These are phyloP conservation scores for Fissipunctia ypsillon DNA, from an alignment of 2,888 invertebrate species.

Conservation along the genomic window DNA sequence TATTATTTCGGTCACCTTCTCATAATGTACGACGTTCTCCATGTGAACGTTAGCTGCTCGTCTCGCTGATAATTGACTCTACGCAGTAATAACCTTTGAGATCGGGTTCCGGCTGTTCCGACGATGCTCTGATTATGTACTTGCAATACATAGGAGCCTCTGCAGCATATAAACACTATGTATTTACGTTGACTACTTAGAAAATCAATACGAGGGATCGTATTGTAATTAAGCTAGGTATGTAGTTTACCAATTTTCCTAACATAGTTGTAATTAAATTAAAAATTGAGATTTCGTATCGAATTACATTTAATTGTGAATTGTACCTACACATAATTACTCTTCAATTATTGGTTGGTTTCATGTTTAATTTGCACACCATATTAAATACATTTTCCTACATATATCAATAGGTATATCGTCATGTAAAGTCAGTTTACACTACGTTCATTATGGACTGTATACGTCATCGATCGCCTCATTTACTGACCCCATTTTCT, in stretches of 20 bases:
- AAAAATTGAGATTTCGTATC: constrained; percentile 7
- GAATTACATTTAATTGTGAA: constrained; percentile 16
- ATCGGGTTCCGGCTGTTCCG: constrained; percentile 49
- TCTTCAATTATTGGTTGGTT: constrained; percentile 19
- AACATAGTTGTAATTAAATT: neutral
- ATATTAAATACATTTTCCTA: constrained; percentile 40
- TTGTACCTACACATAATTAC: constrained; percentile 18
- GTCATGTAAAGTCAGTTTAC: constrained; percentile 19
- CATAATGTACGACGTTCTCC: constrained; percentile 63
- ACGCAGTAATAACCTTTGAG: constrained; percentile 49
- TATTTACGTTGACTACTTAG: constrained; percentile 13
- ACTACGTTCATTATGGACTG: constrained; percentile 10
- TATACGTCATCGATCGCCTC: constrained; percentile 21
- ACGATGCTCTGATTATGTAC: constrained; percentile 37
- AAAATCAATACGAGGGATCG: constrained; percentile 29
- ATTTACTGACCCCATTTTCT: constrained; percentile 16
- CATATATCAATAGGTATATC: constrained; percentile 7
- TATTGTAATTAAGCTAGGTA: constrained; percentile 12
- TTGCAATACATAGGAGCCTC: constrained; percentile 22
- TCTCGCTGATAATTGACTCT: constrained; percentile 52
- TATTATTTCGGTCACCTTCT: constrained; percentile 70
- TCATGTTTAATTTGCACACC: constrained; percentile 24
- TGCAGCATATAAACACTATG: constrained; percentile 21
- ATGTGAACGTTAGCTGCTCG: constrained; percentile 49
- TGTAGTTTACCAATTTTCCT: constrained; percentile 19